Base-by-base conservation (phyloP, 2,888 invertebrate genomes). In the Hypsopygia costalis region DNA sequence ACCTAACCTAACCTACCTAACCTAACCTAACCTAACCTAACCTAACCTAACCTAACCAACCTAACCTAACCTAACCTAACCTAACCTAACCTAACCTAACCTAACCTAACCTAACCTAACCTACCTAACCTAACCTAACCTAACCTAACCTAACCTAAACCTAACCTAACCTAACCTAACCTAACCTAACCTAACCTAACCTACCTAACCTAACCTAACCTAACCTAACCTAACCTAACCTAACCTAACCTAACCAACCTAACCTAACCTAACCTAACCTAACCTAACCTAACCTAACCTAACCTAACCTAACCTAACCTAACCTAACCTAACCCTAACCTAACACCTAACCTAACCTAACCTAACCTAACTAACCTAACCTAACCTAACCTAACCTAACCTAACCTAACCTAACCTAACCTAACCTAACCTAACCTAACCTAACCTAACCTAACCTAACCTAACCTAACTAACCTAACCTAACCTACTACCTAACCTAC, bases 101-200 rank as follows among this genome's bases (percentile, higher is more conserved):
- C 44, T 44, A 47, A 44, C 47, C 46, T 47, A 51, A 51, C 47
- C 47, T 49, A 47, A 50, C 50, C 50, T 50, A 50, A 50, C 49
- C 47, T 43, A 40, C 46, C 42, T 42, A 46, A 42, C 46, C 42
- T 42, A 43, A 42, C 44, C 41, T 40, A 40, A 16, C 16, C 16
- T 16, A 16, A 16, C 16, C 16, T 16, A 16, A 16, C 16, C 43
- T 43, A 43, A 43, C 43, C 42, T 42, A 43, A 42, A 32, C 32
- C 32, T 32, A 32, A 32, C 32, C 32, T 36, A 36, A 36, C 36
- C 36, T 36, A 36, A 36, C 36, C 36, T 36, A 36, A 29, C 36
- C 36, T 36, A 36, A 36, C 36, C 36, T 36, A 36, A 36, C 36
- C 32, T 32, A 32, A 32, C 32, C 32, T 32, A 32, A 32, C 36